Percentiles rank a stretch among this genome's conserved stretches.
These are phyloP conservation scores for Falco rusticolus DNA, from an alignment of 2,797 vertebrate genomes.

Conservation along the genomic window DNA sequence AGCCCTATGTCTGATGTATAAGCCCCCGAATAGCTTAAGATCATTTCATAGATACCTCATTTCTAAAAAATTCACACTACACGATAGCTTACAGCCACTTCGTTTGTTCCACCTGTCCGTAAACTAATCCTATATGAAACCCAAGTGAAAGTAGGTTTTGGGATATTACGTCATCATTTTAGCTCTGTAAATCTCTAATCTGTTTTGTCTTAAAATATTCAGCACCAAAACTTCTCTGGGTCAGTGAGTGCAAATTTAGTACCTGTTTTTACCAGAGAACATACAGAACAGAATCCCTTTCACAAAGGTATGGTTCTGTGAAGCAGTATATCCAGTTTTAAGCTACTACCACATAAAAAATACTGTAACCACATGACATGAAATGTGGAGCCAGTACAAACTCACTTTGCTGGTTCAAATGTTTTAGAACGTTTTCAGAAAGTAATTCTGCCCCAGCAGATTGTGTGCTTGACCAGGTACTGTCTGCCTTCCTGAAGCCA, in stretches of 20 bases:
- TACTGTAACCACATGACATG: background rate
- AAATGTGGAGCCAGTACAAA: slow-evolving; percentile 24
- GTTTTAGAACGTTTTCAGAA: background rate
- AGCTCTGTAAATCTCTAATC: background rate
- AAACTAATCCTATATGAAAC: background rate
- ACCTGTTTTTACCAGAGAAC: background rate
- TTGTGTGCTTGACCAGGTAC: slow-evolving; percentile 49
- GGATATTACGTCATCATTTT: background rate
- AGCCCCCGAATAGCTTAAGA: background rate
- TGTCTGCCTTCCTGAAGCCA: slow-evolving; percentile 30
- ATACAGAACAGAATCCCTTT: background rate
- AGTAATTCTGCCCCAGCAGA: background rate
- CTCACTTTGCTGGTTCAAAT: background rate
- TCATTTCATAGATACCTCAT: background rate
- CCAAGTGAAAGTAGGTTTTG: background rate
- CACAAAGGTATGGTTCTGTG: background rate
- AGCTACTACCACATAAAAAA: background rate
- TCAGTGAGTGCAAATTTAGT: background rate
- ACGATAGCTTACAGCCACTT: background rate
- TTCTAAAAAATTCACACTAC: background rate
- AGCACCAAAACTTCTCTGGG: background rate
- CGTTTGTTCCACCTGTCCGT: background rate
- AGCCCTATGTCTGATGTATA: background rate
- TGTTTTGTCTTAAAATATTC: background rate
- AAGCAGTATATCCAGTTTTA: background rate